Evolutionary conservation across 1,140 invertebrate species (phyloP), one percentile per base, ranked within the genome.

Genomic region (Rhysida immarginata): DNA sequence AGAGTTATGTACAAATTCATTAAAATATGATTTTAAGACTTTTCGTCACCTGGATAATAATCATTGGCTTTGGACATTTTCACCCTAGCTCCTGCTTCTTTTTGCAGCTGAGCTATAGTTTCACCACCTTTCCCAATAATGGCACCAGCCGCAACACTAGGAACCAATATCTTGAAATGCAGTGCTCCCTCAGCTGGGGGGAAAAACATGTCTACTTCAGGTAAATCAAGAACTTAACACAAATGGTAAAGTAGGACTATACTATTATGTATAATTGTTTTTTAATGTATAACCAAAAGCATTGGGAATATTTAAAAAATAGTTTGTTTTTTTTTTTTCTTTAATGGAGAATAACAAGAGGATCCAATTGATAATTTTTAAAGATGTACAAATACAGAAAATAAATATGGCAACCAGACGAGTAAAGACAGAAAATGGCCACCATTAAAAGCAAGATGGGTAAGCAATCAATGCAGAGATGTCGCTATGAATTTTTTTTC

Each of bases 51-150:
- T 77, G 92, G 92, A 79, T 96, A 96, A 73, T 92, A 96, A 71
- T 96, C 92, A 69, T 93, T 91, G 18, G 90, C 89, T 75, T 96
- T 97, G 58, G 93, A 96, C 92, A 97, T 96, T 78, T 96, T 96
- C 56, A 97, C 87, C 63, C 88, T 79, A 60, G 92, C 89, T 64
- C 87, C 87, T 42, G 90, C 88, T 69, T 96, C 91, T 71, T 94
- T 94, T 73, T 97, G 93, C 63, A 96, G 74, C 69, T 95, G 88
- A 61, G 89, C 92, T 73, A 97, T 96, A 24, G 92, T 95, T 71
- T 96, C 92, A 56, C 93, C 93, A 18, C 92, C 93, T 75, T 96
- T 96, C 59, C 93, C 94, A 69, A 97, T 96, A 69, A 96, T 96
- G 65, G 91, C 90, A 58, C 94, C 94, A 48, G 93, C 91, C 60